These are phyloP conservation scores for Piprites chloris DNA, from an alignment of 2,113 vertebrate species.

Conservation along the genomic window DNA sequence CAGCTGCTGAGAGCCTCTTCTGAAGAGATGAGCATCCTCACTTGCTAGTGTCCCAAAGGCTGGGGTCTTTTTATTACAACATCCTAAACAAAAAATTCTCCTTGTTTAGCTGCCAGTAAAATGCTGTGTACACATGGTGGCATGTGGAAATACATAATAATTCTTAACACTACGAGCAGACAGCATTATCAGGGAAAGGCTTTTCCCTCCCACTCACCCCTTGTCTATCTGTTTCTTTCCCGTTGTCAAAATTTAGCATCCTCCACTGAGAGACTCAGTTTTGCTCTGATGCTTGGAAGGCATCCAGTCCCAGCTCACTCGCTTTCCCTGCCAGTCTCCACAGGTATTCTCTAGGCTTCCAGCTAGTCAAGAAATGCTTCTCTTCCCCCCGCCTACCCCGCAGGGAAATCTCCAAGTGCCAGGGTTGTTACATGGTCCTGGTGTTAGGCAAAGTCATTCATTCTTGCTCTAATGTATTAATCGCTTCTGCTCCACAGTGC, in stretches of 20 bases:
- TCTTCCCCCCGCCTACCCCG: background rate
- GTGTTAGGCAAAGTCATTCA: background rate
- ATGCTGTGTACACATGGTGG: background rate
- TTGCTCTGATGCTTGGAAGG: constrained; percentile 64
- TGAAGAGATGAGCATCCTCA: background rate
- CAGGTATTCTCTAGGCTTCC: constrained; percentile 53
- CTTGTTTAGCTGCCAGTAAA: background rate
- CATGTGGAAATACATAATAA: constrained; percentile 14
- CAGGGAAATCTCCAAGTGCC: constrained; percentile 35
- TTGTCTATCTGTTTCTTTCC: constrained; percentile 45
- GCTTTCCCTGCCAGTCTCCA: constrained; percentile 61
- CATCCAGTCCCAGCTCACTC: constrained; percentile 54
- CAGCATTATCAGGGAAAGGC: constrained; percentile 35
- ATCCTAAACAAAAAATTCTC: background rate
- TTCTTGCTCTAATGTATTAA: background rate
- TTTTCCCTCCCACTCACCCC: constrained; percentile 34
- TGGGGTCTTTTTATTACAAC: background rate
- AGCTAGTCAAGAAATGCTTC: constrained; percentile 39
- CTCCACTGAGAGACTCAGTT: constrained; percentile 47
- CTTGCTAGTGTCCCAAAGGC: background rate
- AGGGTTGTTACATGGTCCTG: background rate
- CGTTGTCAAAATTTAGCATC: constrained; percentile 57
- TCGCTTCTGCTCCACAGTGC: background rate
- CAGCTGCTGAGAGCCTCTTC: background rate
- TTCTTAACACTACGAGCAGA: background rate